These are phyloP conservation scores for Saccopteryx leptura DNA, from an alignment of 2,113 vertebrate species.

Conservation along the genomic window DNA sequence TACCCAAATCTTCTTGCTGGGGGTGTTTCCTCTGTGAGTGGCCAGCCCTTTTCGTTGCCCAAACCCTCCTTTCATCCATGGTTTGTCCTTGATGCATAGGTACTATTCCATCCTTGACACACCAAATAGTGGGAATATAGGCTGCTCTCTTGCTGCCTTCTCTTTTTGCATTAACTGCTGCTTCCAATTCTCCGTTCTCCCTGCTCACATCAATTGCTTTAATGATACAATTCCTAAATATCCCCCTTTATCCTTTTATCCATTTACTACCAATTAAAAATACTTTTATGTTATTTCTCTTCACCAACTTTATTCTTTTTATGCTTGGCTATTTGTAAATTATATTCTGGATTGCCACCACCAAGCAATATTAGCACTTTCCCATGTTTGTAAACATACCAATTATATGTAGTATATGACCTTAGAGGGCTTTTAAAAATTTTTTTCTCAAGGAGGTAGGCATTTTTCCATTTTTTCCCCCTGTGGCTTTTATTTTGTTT, in stretches of 20 bases:
- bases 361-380: conserved; percentile 13
- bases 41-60: background rate
- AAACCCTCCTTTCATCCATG: background rate
- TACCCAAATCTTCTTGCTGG: background rate
- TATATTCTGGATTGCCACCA: background rate
- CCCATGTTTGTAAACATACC: background rate
- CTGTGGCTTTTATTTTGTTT: background rate
- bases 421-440: background rate
- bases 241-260: background rate
- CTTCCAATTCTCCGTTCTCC: background rate
- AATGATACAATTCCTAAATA: background rate
- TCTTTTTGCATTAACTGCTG: conserved; percentile 48
- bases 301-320: background rate
- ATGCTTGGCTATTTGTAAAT: conserved; percentile 6
- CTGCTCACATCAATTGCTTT: background rate
- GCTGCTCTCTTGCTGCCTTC: background rate
- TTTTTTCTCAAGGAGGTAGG: background rate
- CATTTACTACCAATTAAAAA: conserved; percentile 13
- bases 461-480: background rate
- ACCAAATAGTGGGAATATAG: background rate
- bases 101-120: background rate
- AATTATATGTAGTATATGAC: background rate
- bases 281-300: background rate
- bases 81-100: conserved; percentile 23
- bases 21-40: background rate